Evolutionary conservation across 2,113 vertebrate genomes (phyloP).

Genomic region (Camelus dromedarius): DNA sequence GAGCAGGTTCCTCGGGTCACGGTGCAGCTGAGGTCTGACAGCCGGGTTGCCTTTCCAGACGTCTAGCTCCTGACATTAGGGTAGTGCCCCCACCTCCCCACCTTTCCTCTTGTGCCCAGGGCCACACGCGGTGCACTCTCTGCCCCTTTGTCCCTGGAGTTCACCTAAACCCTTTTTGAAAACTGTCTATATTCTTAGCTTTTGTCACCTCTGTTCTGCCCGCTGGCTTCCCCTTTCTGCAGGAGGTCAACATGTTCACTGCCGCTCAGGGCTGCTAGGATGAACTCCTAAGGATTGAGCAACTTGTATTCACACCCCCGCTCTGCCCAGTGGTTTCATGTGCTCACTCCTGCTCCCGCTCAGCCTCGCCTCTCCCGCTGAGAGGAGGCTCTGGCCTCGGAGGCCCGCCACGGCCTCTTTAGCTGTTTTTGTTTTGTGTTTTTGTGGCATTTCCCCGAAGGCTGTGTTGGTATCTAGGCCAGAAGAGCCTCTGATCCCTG

Average conservation of each 20-base stretch:
- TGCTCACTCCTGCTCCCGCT: background rate
- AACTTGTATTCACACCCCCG: too few relatives aligned
- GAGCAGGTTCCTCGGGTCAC: background rate
- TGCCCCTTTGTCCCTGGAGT: background rate
- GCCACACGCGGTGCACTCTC: accelerated
- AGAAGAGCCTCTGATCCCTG: background rate
- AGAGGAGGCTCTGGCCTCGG: background rate
- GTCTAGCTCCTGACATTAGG: accelerated
- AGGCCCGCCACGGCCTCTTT: background rate
- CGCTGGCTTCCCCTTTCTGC: accelerated
- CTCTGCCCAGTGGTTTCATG: background rate
- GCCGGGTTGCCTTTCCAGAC: background rate
- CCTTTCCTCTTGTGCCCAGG: background rate
- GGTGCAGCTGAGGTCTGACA: background rate
- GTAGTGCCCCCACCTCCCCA: accelerated
- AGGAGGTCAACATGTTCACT: background rate
- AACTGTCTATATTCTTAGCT: background rate
- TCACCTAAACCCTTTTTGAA: background rate
- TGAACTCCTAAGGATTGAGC: background rate
- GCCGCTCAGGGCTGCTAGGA: background rate
- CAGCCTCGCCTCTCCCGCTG: background rate
- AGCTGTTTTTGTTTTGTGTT: background rate
- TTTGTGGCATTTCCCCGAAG: background rate
- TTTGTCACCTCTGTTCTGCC: background rate
- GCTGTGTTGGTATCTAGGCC: background rate